Percentiles rank a stretch among this genome's conserved stretches.
These are phyloP conservation scores for Drosophila pseudotalamancana DNA, from an alignment of 2,888 invertebrate genomes.

Conservation along the genomic window DNA sequence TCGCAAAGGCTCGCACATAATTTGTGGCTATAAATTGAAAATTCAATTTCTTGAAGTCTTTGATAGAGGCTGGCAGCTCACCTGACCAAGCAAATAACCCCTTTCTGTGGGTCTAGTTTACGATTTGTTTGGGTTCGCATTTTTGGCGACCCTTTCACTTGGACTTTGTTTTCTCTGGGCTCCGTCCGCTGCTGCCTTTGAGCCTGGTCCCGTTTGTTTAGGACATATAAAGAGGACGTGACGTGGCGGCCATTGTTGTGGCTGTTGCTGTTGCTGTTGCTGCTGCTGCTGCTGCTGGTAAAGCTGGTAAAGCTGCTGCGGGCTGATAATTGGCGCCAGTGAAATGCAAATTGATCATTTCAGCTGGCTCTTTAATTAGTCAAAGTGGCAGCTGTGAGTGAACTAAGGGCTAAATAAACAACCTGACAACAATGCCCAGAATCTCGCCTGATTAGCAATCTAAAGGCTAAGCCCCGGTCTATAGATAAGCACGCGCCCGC, in stretches of 20 bases:
- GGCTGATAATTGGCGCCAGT: constrained; percentile 65
- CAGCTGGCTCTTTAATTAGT: constrained; percentile 72
- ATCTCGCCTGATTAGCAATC: constrained; percentile 53
- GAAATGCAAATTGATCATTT: constrained; percentile 79
- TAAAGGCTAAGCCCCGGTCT: constrained; percentile 38
- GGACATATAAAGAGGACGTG: constrained; percentile 55
- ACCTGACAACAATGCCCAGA: constrained; percentile 36
- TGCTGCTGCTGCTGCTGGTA: constrained; percentile 2
- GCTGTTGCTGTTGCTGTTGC: constrained; percentile 4
- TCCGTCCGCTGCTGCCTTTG: constrained; percentile 12
- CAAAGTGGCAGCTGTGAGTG: constrained; percentile 69
- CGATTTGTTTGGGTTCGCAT: constrained; percentile 74
- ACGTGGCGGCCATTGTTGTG: constrained; percentile 34
- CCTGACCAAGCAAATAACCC: constrained; percentile 36
- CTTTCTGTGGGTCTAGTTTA: constrained; percentile 38
- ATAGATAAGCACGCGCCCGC: constrained; percentile 62
- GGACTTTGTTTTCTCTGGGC: constrained; percentile 27
- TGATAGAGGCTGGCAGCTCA: constrained; percentile 12
- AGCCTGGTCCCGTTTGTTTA: constrained; percentile 47
- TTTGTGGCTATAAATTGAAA: constrained; percentile 80
- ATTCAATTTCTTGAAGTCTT: constrained; percentile 75
- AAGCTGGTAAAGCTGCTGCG: constrained; percentile 36
- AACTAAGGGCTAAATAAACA: constrained; percentile 70
- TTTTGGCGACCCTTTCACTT: constrained; percentile 44
- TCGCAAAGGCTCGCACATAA: constrained; percentile 53